Evolutionary conservation across 1,140 invertebrate species (phyloP).

Genomic region (Ooceraea biroi): DNA sequence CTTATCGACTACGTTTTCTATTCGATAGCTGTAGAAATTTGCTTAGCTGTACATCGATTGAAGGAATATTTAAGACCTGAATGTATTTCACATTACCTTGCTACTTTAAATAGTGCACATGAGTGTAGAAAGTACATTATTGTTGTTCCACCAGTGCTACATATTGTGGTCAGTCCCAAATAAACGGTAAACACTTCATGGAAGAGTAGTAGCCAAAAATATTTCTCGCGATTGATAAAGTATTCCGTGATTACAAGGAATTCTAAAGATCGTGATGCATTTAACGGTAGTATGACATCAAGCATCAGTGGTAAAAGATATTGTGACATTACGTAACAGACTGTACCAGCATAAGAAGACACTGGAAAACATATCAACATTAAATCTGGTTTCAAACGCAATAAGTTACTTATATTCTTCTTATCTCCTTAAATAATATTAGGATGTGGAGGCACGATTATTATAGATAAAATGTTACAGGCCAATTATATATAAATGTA

Average conservation of each 20-base stretch:
- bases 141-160: slow-evolving; percentile 61
- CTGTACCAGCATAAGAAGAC: too few species aligned
- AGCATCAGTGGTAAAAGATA: neutral
- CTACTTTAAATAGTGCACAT: slow-evolving; percentile 62
- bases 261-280: neutral
- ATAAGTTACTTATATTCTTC: too few species aligned
- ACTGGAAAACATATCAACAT: too few species aligned
- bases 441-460: too few species aligned
- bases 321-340: neutral
- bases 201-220: slow-evolving; percentile 48
- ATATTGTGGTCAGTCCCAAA: slow-evolving; percentile 50
- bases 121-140: slow-evolving; percentile 60
- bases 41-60: neutral
- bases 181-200: slow-evolving; percentile 52
- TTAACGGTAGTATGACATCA: neutral
- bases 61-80: too few species aligned
- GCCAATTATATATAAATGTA: too few species aligned
- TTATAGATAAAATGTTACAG: too few species aligned
- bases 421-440: too few species aligned
- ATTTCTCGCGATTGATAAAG: slow-evolving; percentile 24
- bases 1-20: neutral
- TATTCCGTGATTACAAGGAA: neutral
- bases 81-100: slow-evolving; percentile 58
- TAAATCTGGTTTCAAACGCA: too few species aligned
- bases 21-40: neutral